phyloP scores from a whole-genome alignment of 1,140 invertebrate genomes.

The Apis laboriosa region DNA sequence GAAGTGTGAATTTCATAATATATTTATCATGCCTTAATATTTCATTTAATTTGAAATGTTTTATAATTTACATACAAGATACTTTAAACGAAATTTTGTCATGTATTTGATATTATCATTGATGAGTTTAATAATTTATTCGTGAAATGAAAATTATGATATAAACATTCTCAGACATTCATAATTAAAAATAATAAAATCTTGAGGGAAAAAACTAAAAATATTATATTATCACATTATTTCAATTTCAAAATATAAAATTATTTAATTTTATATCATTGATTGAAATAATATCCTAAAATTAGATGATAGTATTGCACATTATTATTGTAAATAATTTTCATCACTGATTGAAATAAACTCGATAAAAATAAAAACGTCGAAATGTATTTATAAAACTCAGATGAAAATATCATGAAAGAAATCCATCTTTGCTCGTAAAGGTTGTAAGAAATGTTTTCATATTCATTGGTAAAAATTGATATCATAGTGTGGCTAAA shows the following conservation, averaged over 20 bases:
- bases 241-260: too few relatives aligned
- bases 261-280: too few relatives aligned
- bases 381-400: too few relatives aligned
- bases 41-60: constrained; percentile 10
- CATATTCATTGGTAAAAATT: constrained; percentile 20
- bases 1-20: constrained; percentile 17
- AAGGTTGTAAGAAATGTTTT: neutral
- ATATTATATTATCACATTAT: too few relatives aligned
- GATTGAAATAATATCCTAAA: too few relatives aligned
- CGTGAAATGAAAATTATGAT: neutral
- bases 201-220: too few relatives aligned
- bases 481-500: neutral
- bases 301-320: too few relatives aligned
- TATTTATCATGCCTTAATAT: neutral
- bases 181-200: neutral
- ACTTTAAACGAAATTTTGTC: neutral
- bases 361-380: neutral
- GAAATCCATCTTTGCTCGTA: neutral
- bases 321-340: too few relatives aligned
- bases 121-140: neutral
- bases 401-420: neutral
- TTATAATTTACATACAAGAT: neutral
- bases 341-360: too few relatives aligned
- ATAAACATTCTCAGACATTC: neutral
- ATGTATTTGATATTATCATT: too few relatives aligned